Base-by-base conservation (phyloP, 2,797 vertebrate species). In the Merluccius polli region DNA sequence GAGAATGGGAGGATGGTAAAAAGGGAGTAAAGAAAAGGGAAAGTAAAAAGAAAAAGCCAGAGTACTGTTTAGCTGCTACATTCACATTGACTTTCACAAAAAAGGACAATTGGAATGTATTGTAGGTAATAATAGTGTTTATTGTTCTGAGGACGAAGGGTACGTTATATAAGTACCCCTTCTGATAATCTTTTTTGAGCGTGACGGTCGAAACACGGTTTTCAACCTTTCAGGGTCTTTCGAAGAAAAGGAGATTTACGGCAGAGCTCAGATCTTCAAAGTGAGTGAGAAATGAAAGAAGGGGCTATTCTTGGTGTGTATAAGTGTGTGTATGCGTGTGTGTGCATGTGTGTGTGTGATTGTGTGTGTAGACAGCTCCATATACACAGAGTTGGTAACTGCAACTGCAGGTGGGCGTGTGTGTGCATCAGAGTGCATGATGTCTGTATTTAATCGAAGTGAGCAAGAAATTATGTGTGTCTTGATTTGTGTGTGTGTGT, bases 251-350 rank as follows among this genome's bases (percentile, higher is more conserved):
- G 75, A 75, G 77, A 77, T 8, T 31, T 24, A n/a, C 29, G n/a
- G 67, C 12, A 1, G 21, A 38, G 80, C 84, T 86, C 79, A 86
- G 77, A 88, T 88, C 86, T 86, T 89, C 85, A 87, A 85, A 87
- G 83, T 70, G 15, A 72, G 77, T 48, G 24, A 70, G 38, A 75
- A 74, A 67, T 74, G 76, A 78, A 82, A 85, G 73, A 77, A 73
- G 70, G 69, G 33, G 75, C 73, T 79, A 76, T 16, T 75, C 30
- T 6, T 16, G 72, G 33, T 70, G 68, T 33, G 31, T 70, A 30
- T 70, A 30, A 0, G 18, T 18, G 30, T 70, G 68, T 31, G 68
- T 70, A 30, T 33, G 68, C 32, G 68, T 33, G 31, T 38, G 33
- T 71, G 32, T 38, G 70, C 32, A 29, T 31, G 67, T 11, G 2